These are phyloP conservation scores for Kuschelorhynchus macadamiae DNA, from an alignment of 2,888 invertebrate genomes.

Conservation along the genomic window DNA sequence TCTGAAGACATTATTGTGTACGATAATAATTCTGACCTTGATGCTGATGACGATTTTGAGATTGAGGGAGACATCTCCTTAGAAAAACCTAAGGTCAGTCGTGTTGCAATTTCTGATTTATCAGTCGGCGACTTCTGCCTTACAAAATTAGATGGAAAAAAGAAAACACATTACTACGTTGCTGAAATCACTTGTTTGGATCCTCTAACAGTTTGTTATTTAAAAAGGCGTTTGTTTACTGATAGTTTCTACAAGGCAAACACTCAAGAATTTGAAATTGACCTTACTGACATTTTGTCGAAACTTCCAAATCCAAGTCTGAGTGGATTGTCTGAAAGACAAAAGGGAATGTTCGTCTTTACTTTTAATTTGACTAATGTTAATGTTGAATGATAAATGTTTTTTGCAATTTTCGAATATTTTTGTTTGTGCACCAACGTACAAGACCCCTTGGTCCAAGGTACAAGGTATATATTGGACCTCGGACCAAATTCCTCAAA, in stretches of 20 bases:
- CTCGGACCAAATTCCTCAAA: not conserved
- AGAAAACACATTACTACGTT: conserved; percentile 6
- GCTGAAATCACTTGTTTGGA: not conserved
- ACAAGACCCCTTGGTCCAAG: not conserved
- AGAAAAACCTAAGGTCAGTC: not conserved
- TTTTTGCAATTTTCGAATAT: no score
- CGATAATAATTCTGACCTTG: not conserved
- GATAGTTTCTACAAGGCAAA: not conserved
- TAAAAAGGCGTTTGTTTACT: not conserved
- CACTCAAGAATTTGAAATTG: conserved; percentile 6
- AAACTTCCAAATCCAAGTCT: conserved; percentile 9
- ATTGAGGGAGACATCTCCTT: no score
- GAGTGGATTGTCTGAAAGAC: conserved; percentile 8
- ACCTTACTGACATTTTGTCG: conserved; percentile 1
- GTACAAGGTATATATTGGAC: not conserved
- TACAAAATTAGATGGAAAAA: conserved; percentile 2
- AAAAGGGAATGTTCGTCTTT: not conserved
- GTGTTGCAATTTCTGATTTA: conserved; percentile 2
- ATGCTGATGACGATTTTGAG: not conserved
- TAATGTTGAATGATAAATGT: no score
- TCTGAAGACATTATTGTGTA: conserved; percentile 1
- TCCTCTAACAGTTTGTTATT: conserved; percentile 5
- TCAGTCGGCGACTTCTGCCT: conserved; percentile 6
- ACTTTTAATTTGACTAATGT: not conserved
- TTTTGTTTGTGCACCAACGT: not conserved